Conservation (phyloP, 2,888 invertebrate genomes). For the Drosophila mimica region DNA sequence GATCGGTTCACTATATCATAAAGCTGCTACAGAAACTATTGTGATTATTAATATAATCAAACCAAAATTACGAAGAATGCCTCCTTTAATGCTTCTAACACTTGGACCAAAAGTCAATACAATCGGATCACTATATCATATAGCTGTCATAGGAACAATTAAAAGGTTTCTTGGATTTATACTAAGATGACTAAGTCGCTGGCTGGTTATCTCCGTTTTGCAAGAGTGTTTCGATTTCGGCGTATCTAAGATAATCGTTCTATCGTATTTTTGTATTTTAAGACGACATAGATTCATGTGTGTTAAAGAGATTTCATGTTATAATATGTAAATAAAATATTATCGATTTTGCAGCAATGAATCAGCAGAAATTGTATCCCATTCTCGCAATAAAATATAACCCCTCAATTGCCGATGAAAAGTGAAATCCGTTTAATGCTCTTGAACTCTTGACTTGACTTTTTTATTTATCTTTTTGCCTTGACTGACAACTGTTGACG, state of each 20-base stretch:
- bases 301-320: neutral
- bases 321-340: neutral
- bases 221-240: neutral
- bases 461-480: neutral
- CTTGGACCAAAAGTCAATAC: too few species aligned
- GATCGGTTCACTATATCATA: too few species aligned
- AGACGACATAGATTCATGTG: neutral
- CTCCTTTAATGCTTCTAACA: too few species aligned
- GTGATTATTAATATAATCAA: too few species aligned
- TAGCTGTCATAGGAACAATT: too few species aligned
- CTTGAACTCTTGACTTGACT: conserved; percentile 3
- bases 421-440: conserved; percentile 4
- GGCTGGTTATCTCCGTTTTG: too few species aligned
- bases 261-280: neutral
- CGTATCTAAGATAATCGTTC: neutral
- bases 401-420: neutral
- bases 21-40: too few species aligned
- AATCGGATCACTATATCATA: too few species aligned
- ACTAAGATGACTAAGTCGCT: too few species aligned
- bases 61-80: too few species aligned
- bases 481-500: conserved; percentile 23
- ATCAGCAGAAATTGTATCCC: neutral
- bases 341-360: neutral
- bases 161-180: too few species aligned
- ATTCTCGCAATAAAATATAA: neutral